A percentile compares a stretch with the other conserved stretches of the same genome.
Conservation (phyloP, 2,113 vertebrate species). For the Muntiacus muntjak region DNA sequence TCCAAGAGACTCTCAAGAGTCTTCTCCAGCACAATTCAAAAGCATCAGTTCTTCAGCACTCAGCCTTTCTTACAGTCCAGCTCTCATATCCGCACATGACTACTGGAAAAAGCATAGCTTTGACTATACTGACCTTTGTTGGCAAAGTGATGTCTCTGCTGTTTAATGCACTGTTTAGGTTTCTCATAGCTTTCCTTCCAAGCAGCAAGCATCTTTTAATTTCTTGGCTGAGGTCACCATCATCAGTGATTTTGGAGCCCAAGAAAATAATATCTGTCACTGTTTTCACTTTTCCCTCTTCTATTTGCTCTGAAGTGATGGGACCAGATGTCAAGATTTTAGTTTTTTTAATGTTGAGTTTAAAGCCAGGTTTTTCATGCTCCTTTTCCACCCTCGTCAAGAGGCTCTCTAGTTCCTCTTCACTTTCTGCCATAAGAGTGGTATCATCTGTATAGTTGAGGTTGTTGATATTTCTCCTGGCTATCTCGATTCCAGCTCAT, state of each 20-base stretch:
- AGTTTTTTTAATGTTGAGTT: neutral
- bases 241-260: neutral
- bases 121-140: neutral
- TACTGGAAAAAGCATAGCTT: neutral
- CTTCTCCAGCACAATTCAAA: neutral
- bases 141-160: neutral
- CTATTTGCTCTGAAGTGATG: neutral
- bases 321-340: neutral
- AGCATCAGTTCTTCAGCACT: neutral
- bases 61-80: neutral
- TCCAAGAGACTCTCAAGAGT: neutral
- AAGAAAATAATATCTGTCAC: neutral
- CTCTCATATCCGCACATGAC: neutral
- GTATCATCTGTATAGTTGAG: neutral
- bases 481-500: neutral
- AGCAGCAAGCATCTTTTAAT: neutral
- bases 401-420: neutral
- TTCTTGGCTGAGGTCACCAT: neutral
- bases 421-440: neutral
- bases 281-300: neutral
- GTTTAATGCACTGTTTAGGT: neutral
- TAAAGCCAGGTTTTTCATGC: neutral
- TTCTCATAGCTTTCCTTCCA: neutral
- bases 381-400: neutral
- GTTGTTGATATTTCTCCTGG: neutral